Percentiles rank a stretch among this genome's conserved stretches.
These are phyloP conservation scores for Micrastur ruficollis DNA, from an alignment of 2,797 vertebrate species.

Conservation along the genomic window DNA sequence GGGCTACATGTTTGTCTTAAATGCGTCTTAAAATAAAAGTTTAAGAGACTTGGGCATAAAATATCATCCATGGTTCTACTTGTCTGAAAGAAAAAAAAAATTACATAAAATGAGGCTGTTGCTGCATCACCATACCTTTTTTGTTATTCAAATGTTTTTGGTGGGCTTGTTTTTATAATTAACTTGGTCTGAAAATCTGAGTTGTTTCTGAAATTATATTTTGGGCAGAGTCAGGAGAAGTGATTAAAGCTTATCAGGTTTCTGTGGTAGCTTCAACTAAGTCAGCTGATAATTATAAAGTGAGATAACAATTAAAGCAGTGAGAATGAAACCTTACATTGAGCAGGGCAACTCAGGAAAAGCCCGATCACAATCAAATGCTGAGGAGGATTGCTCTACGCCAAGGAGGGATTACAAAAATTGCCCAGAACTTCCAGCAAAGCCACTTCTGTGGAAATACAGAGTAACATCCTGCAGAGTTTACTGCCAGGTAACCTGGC, in stretches of 20 bases:
- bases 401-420: not conserved
- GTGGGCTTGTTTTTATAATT: not conserved
- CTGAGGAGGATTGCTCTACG: not conserved
- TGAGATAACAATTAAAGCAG: not conserved
- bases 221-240: not conserved
- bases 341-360: not conserved
- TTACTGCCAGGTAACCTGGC: not conserved
- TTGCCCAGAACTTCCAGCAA: not conserved
- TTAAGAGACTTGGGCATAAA: not conserved
- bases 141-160: not conserved
- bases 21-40: no score
- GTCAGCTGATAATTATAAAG: not conserved
- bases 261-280: not conserved
- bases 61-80: not conserved
- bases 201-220: not conserved
- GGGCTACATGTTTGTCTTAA: not conserved
- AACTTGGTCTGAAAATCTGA: not conserved
- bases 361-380: rapidly evolving
- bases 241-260: not conserved
- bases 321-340: not conserved
- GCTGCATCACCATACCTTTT: not conserved
- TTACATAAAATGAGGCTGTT: not conserved
- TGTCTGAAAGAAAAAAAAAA: not conserved
- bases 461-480: not conserved
- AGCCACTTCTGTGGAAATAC: not conserved